A percentile compares a stretch with the other conserved stretches of the same genome.
Evolutionary conservation across 2,113 vertebrate species (phyloP).

Genomic region (Microtus ochrogaster): DNA sequence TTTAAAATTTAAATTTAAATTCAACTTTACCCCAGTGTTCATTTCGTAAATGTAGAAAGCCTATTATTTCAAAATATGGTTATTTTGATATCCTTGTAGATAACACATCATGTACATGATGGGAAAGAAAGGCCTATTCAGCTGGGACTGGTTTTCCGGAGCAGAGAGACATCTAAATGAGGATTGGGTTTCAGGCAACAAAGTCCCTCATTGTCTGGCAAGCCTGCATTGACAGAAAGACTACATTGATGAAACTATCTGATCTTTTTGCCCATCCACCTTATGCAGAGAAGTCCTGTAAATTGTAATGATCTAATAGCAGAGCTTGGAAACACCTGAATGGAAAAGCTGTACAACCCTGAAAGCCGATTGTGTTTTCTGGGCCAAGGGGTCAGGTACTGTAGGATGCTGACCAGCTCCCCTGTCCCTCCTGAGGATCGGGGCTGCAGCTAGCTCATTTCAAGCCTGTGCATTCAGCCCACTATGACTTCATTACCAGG

Average conservation of each 20-base stretch:
- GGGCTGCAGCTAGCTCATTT: constrained; percentile 57
- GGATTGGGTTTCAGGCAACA: constrained; percentile 76
- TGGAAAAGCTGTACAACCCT: constrained; percentile 36
- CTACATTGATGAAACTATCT: constrained; percentile 71
- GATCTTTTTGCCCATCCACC: constrained; percentile 72
- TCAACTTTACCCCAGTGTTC: constrained; percentile 40
- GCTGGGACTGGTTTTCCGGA: constrained; percentile 27
- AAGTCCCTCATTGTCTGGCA: constrained; percentile 73
- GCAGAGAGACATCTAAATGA: constrained; percentile 57
- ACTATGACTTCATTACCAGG: constrained; percentile 83
- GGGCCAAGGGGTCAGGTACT: constrained; percentile 23
- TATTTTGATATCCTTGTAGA: constrained; percentile 74
- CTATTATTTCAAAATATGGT: constrained; percentile 64
- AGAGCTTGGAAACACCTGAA: constrained; percentile 72
- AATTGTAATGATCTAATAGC: constrained; percentile 65
- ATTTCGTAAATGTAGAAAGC: constrained; percentile 64
- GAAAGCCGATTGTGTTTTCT: constrained; percentile 49
- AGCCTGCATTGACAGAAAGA: constrained; percentile 66
- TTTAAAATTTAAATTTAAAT: constrained; percentile 41
- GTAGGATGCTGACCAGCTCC: constrained; percentile 16
- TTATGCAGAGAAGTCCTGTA: constrained; percentile 53
- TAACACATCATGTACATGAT: constrained; percentile 58
- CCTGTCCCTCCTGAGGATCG: background rate
- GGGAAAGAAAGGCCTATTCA: constrained; percentile 80
- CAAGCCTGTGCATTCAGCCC: constrained; percentile 42